Evolutionary conservation across 2,888 invertebrate genomes (phyloP).

Genomic region (Polyploca ridens): DNA sequence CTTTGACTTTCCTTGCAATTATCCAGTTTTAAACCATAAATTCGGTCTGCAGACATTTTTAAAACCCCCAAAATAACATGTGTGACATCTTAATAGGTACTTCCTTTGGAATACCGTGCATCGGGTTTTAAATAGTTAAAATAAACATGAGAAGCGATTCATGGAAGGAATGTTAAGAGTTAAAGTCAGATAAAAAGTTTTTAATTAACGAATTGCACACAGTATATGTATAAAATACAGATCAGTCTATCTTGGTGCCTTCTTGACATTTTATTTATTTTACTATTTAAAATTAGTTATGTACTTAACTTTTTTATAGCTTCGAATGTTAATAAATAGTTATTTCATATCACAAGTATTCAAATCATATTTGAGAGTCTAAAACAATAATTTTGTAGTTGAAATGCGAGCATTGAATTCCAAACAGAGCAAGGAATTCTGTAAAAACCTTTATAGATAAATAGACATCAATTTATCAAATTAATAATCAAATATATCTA

Average conservation of each 20-base stretch:
- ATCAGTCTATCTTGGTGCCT: not conserved
- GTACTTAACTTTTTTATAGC: too few relatives aligned
- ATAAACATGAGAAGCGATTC: not conserved
- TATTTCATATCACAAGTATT: too few relatives aligned
- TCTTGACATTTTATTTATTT: not conserved
- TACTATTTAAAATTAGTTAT: not conserved
- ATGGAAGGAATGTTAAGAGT: not conserved
- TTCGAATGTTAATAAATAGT: too few relatives aligned
- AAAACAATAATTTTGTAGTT: too few relatives aligned
- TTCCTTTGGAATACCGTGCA: slow-evolving; percentile 17
- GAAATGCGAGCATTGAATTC: too few relatives aligned
- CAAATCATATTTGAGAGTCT: too few relatives aligned
- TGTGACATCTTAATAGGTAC: slow-evolving; percentile 17
- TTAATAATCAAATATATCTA: not conserved
- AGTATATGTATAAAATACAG: not conserved
- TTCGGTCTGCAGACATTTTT: not conserved
- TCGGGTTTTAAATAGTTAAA: not conserved
- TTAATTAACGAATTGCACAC: slow-evolving; percentile 10
- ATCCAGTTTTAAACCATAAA: not conserved
- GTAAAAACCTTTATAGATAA: not conserved
- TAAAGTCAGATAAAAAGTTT: slow-evolving; percentile 11
- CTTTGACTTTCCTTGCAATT: not conserved
- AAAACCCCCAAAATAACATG: not conserved
- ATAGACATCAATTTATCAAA: slow-evolving; percentile 4
- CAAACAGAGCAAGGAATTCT: not conserved